A percentile compares a stretch with the other conserved stretches of the same genome.
Evolutionary conservation across 2,113 vertebrate species (phyloP).

Genomic region (Microtus montanus): DNA sequence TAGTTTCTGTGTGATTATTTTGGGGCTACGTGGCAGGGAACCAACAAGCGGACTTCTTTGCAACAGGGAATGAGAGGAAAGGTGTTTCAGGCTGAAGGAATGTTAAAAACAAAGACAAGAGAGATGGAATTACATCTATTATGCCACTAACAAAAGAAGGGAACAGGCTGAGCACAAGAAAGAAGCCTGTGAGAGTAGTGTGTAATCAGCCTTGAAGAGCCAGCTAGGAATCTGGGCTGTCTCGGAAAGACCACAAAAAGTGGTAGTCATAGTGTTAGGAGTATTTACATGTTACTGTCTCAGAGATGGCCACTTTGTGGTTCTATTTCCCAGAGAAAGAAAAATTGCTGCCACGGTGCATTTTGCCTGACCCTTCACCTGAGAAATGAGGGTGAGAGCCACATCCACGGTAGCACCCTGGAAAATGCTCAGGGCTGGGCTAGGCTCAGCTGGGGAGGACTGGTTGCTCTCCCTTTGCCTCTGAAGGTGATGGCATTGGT

Average conservation of each 20-base stretch:
- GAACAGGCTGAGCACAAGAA: neutral
- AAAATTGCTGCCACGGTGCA: neutral
- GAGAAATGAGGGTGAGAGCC: neutral
- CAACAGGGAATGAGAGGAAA: neutral
- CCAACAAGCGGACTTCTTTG: too few relatives aligned
- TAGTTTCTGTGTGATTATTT: too few relatives aligned
- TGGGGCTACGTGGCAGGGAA: too few relatives aligned
- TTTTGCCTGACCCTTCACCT: too few relatives aligned
- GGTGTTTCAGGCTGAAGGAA: slow-evolving; percentile 45
- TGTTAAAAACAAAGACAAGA: slow-evolving; percentile 58
- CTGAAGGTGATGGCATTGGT: neutral
- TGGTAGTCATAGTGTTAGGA: neutral
- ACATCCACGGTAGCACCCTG: neutral
- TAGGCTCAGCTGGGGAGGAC: neutral
- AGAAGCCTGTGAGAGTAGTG: neutral
- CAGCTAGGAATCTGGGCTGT: neutral
- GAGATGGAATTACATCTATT: slow-evolving; percentile 27
- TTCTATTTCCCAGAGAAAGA: slow-evolving; percentile 7
- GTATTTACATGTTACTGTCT: neutral
- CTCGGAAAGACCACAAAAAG: neutral
- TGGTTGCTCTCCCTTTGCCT: neutral
- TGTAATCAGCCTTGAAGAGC: neutral
- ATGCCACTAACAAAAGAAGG: neutral
- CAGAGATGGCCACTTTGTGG: neutral
- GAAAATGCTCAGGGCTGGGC: neutral